These are phyloP conservation scores for Pheosia tremula DNA, from an alignment of 2,888 invertebrate genomes.

Conservation along the genomic window DNA sequence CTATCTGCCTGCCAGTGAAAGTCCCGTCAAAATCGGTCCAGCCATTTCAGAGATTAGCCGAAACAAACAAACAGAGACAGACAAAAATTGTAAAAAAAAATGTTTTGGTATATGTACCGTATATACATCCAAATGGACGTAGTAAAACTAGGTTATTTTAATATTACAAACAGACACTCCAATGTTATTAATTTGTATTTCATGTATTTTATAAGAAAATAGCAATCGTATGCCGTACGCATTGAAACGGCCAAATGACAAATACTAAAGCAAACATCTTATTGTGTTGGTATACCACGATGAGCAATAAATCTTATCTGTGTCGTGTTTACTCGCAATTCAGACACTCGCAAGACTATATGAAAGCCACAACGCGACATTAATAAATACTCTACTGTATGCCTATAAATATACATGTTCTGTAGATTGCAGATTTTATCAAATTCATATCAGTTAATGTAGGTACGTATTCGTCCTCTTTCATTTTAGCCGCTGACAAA, in stretches of 20 bases:
- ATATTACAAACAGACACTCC: no score
- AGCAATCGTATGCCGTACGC: no score
- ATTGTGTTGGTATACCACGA: constrained; percentile 39
- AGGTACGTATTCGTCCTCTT: constrained; percentile 21
- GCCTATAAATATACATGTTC: constrained; percentile 24
- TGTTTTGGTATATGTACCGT: no score
- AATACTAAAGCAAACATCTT: constrained; percentile 53
- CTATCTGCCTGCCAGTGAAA: no score
- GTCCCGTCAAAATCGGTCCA: no score
- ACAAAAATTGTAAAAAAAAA: no score
- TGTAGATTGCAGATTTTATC: constrained; percentile 32
- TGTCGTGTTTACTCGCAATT: constrained; percentile 21
- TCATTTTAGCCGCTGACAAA: constrained; percentile 18
- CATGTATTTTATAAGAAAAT: no score
- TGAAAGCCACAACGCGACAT: constrained; percentile 26
- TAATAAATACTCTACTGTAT: constrained; percentile 23
- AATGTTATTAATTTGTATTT: no score
- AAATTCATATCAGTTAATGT: constrained; percentile 27
- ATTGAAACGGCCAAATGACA: constrained; percentile 40
- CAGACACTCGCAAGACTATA: constrained; percentile 20
- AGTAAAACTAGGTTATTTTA: no score
- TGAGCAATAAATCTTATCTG: constrained; percentile 49
- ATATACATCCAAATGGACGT: no score
- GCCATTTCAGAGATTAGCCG: no score
- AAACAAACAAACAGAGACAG: no score